A percentile compares a stretch with the other conserved stretches of the same genome.
phyloP scores from a whole-genome alignment of 2,797 vertebrate genomes.

The Ptychadena robeensis region DNA sequence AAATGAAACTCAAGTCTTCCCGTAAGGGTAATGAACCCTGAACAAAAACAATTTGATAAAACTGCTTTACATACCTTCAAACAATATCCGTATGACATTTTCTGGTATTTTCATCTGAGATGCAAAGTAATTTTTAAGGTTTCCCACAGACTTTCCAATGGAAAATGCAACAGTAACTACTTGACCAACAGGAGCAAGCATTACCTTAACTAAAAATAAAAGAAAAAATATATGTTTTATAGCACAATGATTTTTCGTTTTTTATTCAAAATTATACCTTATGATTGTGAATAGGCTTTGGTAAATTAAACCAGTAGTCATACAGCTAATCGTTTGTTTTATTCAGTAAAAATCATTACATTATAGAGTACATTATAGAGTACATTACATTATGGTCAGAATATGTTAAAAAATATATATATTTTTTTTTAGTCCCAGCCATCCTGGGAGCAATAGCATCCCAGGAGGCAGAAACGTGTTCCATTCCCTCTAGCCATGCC shows the following conservation, averaged over 20 bases:
- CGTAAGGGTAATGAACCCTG: neutral
- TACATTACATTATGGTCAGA: too few relatives aligned
- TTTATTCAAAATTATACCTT: neutral
- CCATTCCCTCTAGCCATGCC: too few relatives aligned
- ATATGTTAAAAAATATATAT: too few relatives aligned
- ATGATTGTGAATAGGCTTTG: neutral
- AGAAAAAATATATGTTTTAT: neutral
- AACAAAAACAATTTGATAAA: neutral
- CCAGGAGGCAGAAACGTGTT: too few relatives aligned
- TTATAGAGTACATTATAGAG: neutral
- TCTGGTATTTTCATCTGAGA: conserved; percentile 77
- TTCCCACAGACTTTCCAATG: conserved; percentile 73
- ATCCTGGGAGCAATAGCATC: too few relatives aligned
- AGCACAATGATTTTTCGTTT: neutral
- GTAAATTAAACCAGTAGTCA: neutral
- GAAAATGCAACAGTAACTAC: conserved; percentile 81
- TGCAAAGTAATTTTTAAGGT: conserved; percentile 81
- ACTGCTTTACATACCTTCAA: conserved; percentile 71
- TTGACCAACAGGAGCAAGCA: conserved; percentile 81
- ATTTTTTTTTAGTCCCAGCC: too few relatives aligned
- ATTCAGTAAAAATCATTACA: neutral
- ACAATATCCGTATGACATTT: conserved; percentile 73
- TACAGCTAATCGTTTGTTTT: neutral
- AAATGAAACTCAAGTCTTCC: too few relatives aligned
- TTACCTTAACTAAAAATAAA: conserved; percentile 78